Evolutionary conservation across 2,113 vertebrate species (phyloP).

Genomic region (Panthera uncia): DNA sequence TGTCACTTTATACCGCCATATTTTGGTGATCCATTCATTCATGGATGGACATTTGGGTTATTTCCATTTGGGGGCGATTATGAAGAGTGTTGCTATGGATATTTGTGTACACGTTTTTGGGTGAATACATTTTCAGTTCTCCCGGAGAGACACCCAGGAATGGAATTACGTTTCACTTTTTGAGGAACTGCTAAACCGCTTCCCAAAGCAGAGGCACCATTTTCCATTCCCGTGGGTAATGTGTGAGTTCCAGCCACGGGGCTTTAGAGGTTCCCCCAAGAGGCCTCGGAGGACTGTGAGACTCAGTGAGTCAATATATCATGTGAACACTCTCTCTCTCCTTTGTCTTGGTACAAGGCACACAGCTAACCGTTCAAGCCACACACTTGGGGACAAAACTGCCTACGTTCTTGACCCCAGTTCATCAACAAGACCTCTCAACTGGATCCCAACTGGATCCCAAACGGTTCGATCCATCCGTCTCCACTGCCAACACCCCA

Average conservation of each 20-base stretch:
- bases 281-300: neutral
- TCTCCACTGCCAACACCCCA: neutral
- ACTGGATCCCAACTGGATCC: neutral
- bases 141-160: neutral
- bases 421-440: neutral
- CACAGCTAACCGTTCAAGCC: neutral
- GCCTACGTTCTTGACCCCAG: neutral
- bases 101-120: neutral
- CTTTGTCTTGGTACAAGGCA: neutral
- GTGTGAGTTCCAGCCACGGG: accelerated
- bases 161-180: neutral
- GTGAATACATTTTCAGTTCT: neutral
- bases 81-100: neutral
- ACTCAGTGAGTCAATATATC: neutral
- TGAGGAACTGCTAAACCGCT: neutral
- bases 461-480: neutral
- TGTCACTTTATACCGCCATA: neutral
- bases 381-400: neutral
- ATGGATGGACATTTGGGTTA: neutral
- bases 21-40: neutral
- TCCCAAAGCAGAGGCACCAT: neutral
- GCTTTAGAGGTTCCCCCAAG: neutral
- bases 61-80: neutral
- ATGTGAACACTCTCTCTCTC: neutral
- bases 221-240: neutral